Base-by-base conservation (phyloP, 1,140 invertebrate genomes). In the Papilio polytes region DNA sequence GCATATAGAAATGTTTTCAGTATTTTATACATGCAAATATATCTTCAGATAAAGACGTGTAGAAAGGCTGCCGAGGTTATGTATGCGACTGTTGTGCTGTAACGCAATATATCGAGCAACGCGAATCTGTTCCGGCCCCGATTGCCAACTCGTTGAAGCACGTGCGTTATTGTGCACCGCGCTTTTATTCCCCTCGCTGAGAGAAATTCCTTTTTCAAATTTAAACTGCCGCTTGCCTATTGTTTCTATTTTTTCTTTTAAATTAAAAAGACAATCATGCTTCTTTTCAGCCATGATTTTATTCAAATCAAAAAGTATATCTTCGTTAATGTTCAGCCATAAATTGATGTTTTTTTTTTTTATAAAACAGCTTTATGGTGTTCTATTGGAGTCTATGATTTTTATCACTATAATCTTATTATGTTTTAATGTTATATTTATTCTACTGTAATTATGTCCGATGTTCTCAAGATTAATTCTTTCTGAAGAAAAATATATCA, bases 81-180 rank as follows among this genome's bases (percentile, higher is more conserved):
- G 36, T 56, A 78, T 78, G 26, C 76, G 31, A 36, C 18, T 78
- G 18, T 31, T 59, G 76, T 26, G 56, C n/a, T 59, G 13, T 59
- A 59, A 78, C 77, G 77, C 77, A 63, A 78, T 78, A 66, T 46
- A 22, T 78, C 56, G 53, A 63, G 15, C 31, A 63, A 10, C 41
- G 36, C 8, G 63, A 70, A 70, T 76, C 12, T 66, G 77, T 78
- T 78, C 77, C 77, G 77, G 77, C 74, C 48, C 12, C 48, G 74
- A 48, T 26, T 74, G 74, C 74, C 74, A 74, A 74, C n/a, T 74
- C 20, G 10, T 22, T 20, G 22, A 44, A 70, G 63, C 63, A 70
- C 63, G 63, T 70, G 74, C 74, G 46, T 15, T 74, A 74, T 74
- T 46, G 13, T 48, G 46, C 44, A 20, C 73, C 22, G 26, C 18